Conservation (phyloP, 1,140 invertebrate species). For the Elysia chlorotica region DNA sequence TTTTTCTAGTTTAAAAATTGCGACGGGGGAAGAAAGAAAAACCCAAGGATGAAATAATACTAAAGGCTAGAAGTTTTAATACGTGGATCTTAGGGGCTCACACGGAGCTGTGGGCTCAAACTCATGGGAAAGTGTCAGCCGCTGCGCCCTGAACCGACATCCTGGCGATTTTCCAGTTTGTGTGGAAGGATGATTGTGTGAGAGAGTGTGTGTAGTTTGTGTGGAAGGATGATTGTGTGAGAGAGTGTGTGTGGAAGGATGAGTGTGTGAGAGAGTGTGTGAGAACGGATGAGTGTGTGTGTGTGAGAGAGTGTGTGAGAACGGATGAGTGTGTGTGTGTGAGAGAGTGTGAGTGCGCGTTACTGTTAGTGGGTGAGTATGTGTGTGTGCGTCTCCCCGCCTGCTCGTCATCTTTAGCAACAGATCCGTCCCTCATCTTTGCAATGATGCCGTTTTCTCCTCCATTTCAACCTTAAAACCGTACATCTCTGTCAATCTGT, state of each 20-base stretch:
- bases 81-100: neutral
- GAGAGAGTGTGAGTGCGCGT: conserved; percentile 1
- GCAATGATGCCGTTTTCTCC: neutral
- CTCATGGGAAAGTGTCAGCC: neutral
- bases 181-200: neutral
- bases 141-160: neutral
- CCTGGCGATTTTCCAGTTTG: too few species aligned
- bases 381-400: neutral
- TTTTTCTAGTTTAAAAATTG: too few species aligned
- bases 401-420: neutral
- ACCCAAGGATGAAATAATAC: too few species aligned
- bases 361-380: neutral
- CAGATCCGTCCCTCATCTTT: neutral
- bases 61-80: too few species aligned
- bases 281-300: neutral
- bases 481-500: neutral
- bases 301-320: neutral
- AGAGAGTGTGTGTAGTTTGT: neutral
- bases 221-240: neutral
- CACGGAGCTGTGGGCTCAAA: neutral
- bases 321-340: neutral
- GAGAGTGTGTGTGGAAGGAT: neutral
- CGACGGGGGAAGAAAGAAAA: too few species aligned
- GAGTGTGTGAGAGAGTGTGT: neutral
- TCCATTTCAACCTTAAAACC: neutral